Percentiles rank a stretch among this genome's conserved stretches.
Evolutionary conservation across 2,888 invertebrate genomes (phyloP).

Genomic region (Malthinus seriepunctatus): DNA sequence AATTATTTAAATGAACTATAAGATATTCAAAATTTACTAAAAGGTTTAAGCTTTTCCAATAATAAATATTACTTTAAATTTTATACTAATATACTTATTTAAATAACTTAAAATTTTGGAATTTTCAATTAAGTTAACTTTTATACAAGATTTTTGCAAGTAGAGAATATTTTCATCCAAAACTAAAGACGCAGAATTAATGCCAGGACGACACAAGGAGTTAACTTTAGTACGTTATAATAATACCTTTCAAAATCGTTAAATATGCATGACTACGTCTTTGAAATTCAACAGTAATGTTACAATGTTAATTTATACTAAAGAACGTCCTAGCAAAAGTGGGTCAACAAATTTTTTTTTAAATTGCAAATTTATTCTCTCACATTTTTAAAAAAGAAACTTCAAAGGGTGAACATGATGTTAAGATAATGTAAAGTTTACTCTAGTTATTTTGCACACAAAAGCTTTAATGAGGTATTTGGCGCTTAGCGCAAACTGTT

Average conservation of each 20-base stretch:
- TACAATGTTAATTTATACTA: too few relatives aligned
- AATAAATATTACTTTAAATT: too few relatives aligned
- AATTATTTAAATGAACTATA: too few relatives aligned
- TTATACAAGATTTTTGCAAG: too few relatives aligned
- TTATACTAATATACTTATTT: too few relatives aligned
- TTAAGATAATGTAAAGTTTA: background rate
- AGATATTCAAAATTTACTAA: too few relatives aligned
- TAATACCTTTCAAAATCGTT: constrained; percentile 16
- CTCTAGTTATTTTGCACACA: constrained; percentile 6
- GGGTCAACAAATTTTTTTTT: background rate
- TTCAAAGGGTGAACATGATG: too few relatives aligned
- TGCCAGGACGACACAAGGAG: constrained; percentile 10
- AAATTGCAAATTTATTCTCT: too few relatives aligned
- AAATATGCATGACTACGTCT: constrained; percentile 18
- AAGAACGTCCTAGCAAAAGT: background rate
- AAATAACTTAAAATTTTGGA: too few relatives aligned
- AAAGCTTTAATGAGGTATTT: constrained; percentile 7
- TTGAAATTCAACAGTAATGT: constrained; percentile 7
- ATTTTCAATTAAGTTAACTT: too few relatives aligned
- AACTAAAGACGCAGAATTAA: constrained; percentile 15
- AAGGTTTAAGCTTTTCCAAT: too few relatives aligned
- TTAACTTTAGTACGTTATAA: constrained; percentile 15
- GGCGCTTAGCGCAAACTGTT: constrained; percentile 4
- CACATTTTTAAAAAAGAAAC: too few relatives aligned
- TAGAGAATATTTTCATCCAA: constrained; percentile 3